These are phyloP conservation scores for Microctonus brassicae DNA, from an alignment of 2,888 invertebrate species.

Conservation along the genomic window DNA sequence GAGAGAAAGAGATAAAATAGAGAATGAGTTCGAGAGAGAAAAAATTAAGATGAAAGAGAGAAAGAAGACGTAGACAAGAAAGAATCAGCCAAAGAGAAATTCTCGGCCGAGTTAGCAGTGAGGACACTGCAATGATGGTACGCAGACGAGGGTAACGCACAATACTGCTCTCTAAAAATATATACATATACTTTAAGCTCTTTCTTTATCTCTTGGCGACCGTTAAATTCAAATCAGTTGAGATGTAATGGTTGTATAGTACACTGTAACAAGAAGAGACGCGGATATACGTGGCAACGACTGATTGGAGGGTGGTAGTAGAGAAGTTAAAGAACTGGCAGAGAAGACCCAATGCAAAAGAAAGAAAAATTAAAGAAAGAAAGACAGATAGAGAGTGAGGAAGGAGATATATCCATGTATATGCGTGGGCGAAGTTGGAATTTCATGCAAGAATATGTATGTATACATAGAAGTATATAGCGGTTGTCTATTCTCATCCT, in stretches of 20 bases:
- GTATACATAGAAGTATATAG: slow-evolving; percentile 13
- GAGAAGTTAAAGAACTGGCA: slow-evolving; percentile 4
- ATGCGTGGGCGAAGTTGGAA: slow-evolving; percentile 42
- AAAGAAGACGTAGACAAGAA: slow-evolving; percentile 1
- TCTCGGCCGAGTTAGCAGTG: slow-evolving; percentile 25
- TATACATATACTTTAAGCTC: not conserved
- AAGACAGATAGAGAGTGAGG: slow-evolving; percentile 30
- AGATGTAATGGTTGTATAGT: slow-evolving; percentile 50
- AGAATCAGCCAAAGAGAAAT: slow-evolving; percentile 1
- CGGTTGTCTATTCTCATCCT: slow-evolving; percentile 4
- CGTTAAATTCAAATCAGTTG: slow-evolving; percentile 63
- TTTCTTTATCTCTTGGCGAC: slow-evolving; percentile 43
- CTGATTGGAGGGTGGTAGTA: slow-evolving; percentile 32
- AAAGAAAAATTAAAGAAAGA: slow-evolving; percentile 24
- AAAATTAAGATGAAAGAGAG: slow-evolving; percentile 33
- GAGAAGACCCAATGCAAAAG: slow-evolving; percentile 25
- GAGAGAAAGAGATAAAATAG: too few relatives aligned
- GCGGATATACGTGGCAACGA: slow-evolving; percentile 41
- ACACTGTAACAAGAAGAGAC: slow-evolving; percentile 58
- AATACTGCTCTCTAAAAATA: slow-evolving; percentile 43
- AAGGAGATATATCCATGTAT: slow-evolving; percentile 24
- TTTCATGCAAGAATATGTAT: slow-evolving; percentile 2
- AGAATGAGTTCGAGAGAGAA: slow-evolving; percentile 30
- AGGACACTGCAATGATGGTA: slow-evolving; percentile 3
- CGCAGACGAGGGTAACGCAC: slow-evolving; percentile 43